Conservation (phyloP, 2,888 invertebrate genomes). For the Amblyteles armatorius region DNA sequence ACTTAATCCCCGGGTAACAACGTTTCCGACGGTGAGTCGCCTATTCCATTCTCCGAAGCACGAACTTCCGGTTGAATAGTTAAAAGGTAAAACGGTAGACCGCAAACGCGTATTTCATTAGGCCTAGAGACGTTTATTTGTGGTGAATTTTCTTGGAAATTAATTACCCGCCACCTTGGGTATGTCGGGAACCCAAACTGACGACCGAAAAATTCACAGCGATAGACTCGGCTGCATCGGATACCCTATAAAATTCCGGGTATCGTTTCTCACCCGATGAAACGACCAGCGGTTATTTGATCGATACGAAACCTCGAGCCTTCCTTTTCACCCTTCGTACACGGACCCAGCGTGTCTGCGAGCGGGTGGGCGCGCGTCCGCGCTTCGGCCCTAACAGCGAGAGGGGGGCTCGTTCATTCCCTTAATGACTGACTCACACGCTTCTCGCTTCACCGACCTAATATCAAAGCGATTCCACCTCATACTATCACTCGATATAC, state of each 20-base stretch:
- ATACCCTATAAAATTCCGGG: constrained; percentile 51
- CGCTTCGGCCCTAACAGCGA: not conserved
- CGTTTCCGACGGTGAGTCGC: constrained; percentile 4
- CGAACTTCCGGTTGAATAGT: constrained; percentile 2
- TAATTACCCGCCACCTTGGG: not conserved
- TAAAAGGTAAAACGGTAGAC: not conserved
- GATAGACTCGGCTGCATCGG: constrained; percentile 44
- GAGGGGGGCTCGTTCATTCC: constrained; percentile 65
- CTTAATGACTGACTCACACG: constrained; percentile 81
- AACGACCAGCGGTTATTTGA: constrained; percentile 79
- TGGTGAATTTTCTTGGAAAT: not conserved
- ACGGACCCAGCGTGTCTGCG: constrained; percentile 64
- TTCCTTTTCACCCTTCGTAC: constrained; percentile 69
- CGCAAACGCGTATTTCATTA: not conserved
- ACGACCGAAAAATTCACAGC: not conserved
- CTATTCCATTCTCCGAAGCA: not conserved
- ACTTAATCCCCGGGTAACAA: not conserved
- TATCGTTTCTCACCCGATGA: constrained; percentile 72
- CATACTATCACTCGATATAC: constrained; percentile 8
- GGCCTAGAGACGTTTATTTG: too few relatives aligned
- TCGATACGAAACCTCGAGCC: constrained; percentile 79
- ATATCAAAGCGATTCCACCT: constrained; percentile 31
- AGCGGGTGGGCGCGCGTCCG: not conserved
- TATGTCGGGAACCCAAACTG: not conserved
- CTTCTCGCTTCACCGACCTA: constrained; percentile 69